These are phyloP conservation scores for Ochotona curzoniae DNA, from an alignment of 2,113 vertebrate species.

Conservation along the genomic window DNA sequence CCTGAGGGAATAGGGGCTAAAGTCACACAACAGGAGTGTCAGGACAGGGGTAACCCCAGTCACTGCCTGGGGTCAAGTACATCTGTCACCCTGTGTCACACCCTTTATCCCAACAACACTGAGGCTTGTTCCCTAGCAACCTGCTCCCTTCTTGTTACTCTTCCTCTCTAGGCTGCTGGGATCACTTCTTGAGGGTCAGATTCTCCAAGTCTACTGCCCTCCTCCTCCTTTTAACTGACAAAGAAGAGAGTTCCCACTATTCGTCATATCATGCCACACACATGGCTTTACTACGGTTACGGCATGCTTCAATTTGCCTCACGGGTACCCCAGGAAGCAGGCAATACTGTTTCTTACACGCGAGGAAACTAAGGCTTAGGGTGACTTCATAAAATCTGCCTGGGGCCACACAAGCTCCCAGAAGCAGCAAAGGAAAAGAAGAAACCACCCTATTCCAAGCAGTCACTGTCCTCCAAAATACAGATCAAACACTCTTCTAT, in stretches of 20 bases:
- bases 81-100: background rate
- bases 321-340: background rate
- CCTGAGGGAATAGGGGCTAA: background rate
- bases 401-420: background rate
- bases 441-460: background rate
- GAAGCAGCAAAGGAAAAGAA: background rate
- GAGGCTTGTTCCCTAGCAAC: constrained; percentile 55
- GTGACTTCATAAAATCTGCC: background rate
- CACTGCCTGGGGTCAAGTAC: background rate
- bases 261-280: no score
- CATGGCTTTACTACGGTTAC: background rate
- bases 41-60: background rate
- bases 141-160: constrained; percentile 8
- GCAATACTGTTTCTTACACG: background rate
- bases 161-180: background rate
- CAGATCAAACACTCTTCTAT: background rate
- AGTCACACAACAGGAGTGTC: background rate
- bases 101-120: constrained; percentile 40
- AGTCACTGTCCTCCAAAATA: background rate
- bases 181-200: background rate
- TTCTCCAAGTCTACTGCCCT: background rate
- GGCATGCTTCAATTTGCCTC: background rate
- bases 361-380: background rate
- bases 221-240: background rate
- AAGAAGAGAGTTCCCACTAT: background rate